A percentile compares a stretch with the other conserved stretches of the same genome.
Evolutionary conservation across 1,140 invertebrate species (phyloP).

Genomic region (Pogonomyrmex barbatus): DNA sequence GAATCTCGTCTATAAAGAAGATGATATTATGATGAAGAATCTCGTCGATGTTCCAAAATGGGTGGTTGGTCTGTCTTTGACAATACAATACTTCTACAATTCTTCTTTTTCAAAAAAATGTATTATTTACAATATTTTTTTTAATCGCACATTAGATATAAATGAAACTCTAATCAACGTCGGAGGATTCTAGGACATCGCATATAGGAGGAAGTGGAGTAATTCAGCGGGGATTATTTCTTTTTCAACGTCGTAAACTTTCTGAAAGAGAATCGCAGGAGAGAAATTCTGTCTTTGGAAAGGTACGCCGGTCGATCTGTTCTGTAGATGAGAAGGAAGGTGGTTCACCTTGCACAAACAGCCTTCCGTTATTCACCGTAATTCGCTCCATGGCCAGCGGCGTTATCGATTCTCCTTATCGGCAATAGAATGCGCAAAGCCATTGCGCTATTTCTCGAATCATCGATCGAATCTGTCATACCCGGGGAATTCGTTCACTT

Average conservation of each 20-base stretch:
- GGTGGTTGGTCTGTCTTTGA: not conserved
- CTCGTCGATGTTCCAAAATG: not conserved
- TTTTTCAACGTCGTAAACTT: slow-evolving; percentile 28
- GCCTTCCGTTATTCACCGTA: slow-evolving; percentile 77
- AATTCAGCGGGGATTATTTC: slow-evolving; percentile 35
- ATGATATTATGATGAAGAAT: not conserved
- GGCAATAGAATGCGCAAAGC: slow-evolving; percentile 24
- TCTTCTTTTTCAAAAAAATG: not conserved
- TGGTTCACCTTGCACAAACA: slow-evolving; percentile 77
- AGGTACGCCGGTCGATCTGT: slow-evolving; percentile 29
- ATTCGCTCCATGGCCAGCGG: slow-evolving; percentile 49
- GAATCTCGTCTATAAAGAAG: slow-evolving; percentile 1
- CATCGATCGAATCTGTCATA: slow-evolving; percentile 11
- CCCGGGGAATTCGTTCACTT: not conserved
- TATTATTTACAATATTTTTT: not conserved
- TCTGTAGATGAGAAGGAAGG: slow-evolving; percentile 66
- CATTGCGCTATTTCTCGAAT: slow-evolving; percentile 46
- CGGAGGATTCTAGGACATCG: not conserved
- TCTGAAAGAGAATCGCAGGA: slow-evolving; percentile 56
- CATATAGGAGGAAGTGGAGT: not conserved
- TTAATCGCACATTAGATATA: not conserved
- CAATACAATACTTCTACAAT: not conserved
- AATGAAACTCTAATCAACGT: not conserved
- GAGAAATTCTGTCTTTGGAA: slow-evolving; percentile 72
- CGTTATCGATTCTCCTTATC: slow-evolving; percentile 38